A percentile compares a stretch with the other conserved stretches of the same genome.
phyloP scores from a whole-genome alignment of 2,797 vertebrate species.

The Siniperca scherzeri region DNA sequence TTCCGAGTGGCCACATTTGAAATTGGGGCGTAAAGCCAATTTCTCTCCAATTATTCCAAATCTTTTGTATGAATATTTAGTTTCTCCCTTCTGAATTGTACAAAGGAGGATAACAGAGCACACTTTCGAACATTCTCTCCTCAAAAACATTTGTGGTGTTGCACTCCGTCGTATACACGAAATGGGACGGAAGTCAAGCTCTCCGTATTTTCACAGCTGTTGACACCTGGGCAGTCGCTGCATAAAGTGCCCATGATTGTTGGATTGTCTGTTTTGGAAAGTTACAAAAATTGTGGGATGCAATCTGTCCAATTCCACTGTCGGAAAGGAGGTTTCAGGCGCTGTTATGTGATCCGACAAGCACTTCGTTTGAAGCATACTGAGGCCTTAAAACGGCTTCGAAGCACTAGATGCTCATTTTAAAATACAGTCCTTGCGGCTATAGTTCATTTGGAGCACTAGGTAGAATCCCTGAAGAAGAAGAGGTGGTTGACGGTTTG shows the following conservation, averaged over 20 bases:
- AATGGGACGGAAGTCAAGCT: background rate
- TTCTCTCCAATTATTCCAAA: background rate
- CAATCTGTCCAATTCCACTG: background rate
- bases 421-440: conserved; percentile 6
- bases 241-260: background rate
- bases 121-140: background rate
- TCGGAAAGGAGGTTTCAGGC: conserved; percentile 3
- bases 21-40: background rate
- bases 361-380: conserved; percentile 14
- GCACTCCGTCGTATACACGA: background rate
- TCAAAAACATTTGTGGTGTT: background rate
- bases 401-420: background rate
- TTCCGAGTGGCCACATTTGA: background rate
- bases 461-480: conserved; percentile 5
- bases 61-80: background rate
- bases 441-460: background rate
- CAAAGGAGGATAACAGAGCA: background rate
- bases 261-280: too few relatives aligned
- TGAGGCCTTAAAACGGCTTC: conserved; percentile 26
- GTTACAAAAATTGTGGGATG: background rate
- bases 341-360: background rate
- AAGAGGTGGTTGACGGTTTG: conserved; percentile 2
- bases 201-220: background rate
- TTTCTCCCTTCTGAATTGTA: background rate
- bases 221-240: background rate